Evolutionary conservation across 2,888 invertebrate genomes (phyloP), one percentile per base, ranked within the genome.

Genomic region (Drosophila stalkeri): DNA sequence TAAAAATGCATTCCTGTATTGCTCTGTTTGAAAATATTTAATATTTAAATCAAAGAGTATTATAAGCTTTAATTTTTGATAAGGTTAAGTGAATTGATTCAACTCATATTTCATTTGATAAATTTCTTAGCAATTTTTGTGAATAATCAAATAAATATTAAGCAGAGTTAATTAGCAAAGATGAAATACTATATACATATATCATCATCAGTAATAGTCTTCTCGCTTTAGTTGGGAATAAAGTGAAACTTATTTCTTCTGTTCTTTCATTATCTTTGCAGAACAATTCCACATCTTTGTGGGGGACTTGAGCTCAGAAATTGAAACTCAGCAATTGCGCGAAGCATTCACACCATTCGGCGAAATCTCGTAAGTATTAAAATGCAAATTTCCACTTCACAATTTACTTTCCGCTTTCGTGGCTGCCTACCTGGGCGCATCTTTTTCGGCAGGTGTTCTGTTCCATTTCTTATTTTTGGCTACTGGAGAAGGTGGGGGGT

Each of bases 271-370:
- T 41, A 49, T 70, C 43, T 51, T 97, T 97, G 41, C 97, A 97
- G 97, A 99, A 94, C 99, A 99, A 94, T 99, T 98, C 94, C 99
- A 99, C 95, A 99, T 99, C 94, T 99, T 99, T 94, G 99, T 99
- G 81, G 99, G 99, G 46, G 99, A 99, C 94, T 94, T 99, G 90
- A 99, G 99, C 94, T 99, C 99, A 70, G 99, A 99, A 94, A 99
- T 99, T 86, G 99, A 99, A 94, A 99, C 99, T 85, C 98, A 99
- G 93, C 98, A 98, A 91, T 95, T 99, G 90, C 95, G 97, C 92
- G 99, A 99, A 93, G 99, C 99, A 61, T 99, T 99, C 94, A 96
- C 97, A 86, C 98, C 98, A 70, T 99, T 99, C 93, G 99, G 99
- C 92, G 99, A 99, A 94, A 99, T 99, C 94, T 99, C 99, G 97